Evolutionary conservation across 2,888 invertebrate species (phyloP).

Genomic region (Dryobotodes eremita): DNA sequence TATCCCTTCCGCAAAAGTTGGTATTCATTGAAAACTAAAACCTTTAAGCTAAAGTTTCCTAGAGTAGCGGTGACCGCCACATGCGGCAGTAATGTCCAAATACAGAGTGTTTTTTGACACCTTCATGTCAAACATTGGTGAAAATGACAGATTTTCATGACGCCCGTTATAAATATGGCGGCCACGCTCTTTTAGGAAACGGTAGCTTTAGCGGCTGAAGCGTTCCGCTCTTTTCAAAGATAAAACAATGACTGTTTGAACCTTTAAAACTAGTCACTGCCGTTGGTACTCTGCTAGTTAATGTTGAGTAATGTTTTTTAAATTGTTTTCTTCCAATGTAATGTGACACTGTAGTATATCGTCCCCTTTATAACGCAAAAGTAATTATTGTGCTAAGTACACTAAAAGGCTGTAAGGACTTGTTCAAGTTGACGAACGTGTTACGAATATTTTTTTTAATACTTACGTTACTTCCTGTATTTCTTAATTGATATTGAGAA

Average conservation of each 20-base stretch:
- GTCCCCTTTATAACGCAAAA: constrained; percentile 19
- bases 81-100: no score
- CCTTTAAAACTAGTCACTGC: neutral
- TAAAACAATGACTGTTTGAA: neutral
- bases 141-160: no score
- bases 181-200: no score
- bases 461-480: constrained; percentile 47
- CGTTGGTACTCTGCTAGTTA: neutral
- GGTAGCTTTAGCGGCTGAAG: no score
- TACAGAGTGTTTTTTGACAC: no score
- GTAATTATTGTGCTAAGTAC: constrained; percentile 57
- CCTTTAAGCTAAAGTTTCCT: no score
- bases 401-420: constrained; percentile 59
- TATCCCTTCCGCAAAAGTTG: neutral
- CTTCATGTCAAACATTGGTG: no score
- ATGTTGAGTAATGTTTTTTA: neutral
- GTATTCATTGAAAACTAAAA: neutral
- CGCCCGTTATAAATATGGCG: no score
- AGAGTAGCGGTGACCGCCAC: no score
- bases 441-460: constrained; percentile 56
- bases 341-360: constrained; percentile 5
- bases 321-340: constrained; percentile 32
- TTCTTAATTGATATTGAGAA: constrained; percentile 59
- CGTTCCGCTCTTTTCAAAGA: neutral
- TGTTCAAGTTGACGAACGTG: constrained; percentile 53